Percentiles rank a stretch among this genome's conserved stretches.
phyloP scores from a whole-genome alignment of 1,140 invertebrate species.

The Helicorthomorpha holstii region DNA sequence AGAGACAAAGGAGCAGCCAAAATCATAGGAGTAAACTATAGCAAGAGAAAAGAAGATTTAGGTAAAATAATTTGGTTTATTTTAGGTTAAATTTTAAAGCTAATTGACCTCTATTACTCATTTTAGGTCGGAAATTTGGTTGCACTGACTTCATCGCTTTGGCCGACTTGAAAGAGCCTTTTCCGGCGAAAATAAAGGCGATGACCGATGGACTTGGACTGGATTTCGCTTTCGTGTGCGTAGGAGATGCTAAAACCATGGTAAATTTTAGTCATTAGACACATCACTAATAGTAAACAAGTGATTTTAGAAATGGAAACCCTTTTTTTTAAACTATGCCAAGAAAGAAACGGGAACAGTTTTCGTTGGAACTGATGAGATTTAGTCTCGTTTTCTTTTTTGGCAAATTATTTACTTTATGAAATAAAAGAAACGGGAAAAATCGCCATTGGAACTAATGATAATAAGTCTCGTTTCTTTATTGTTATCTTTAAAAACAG shows the following conservation, averaged over 20 bases:
- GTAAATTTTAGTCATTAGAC: too few relatives aligned
- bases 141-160: conserved; percentile 85
- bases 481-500: too few relatives aligned
- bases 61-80: conserved; percentile 25
- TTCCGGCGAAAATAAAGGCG: conserved; percentile 78
- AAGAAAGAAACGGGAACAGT: too few relatives aligned
- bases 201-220: conserved; percentile 42
- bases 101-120: not conserved
- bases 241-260: not conserved
- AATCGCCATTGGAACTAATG: too few relatives aligned
- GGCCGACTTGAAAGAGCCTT: conserved; percentile 52
- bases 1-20: conserved; percentile 70
- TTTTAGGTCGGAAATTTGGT: conserved; percentile 58
- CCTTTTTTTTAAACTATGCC: too few relatives aligned
- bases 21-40: conserved; percentile 89
- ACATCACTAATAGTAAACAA: not conserved
- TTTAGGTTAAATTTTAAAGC: not conserved
- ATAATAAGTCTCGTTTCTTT: too few relatives aligned
- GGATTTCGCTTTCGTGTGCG: not conserved
- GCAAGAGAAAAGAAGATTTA: conserved; percentile 67
- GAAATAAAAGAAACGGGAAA: too few relatives aligned
- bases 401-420: too few relatives aligned
- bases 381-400: not conserved
- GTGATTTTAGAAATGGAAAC: too few relatives aligned
- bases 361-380: too few relatives aligned